Percentiles rank a stretch among this genome's conserved stretches.
phyloP scores from a whole-genome alignment of 2,113 vertebrate species.

The Recurvirostra avosetta region DNA sequence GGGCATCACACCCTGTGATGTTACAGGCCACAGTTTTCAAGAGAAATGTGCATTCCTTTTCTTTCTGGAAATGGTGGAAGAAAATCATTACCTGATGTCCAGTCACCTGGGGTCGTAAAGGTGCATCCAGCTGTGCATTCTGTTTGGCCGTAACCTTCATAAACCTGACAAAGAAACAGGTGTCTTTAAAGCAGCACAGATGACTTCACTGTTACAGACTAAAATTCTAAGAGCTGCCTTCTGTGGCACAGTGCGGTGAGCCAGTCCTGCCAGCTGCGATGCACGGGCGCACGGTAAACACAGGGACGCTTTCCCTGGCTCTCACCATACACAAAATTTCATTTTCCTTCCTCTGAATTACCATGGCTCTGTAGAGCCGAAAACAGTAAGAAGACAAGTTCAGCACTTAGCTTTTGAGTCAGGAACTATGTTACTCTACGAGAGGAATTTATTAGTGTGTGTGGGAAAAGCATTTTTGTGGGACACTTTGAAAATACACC shows the following conservation, averaged over 20 bases:
- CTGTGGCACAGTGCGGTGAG: neutral
- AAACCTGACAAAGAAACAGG: slow-evolving; percentile 79
- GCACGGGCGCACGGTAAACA: fast-evolving
- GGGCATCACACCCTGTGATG: neutral
- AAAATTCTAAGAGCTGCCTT: neutral
- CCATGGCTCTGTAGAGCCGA: neutral
- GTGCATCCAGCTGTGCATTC: slow-evolving; percentile 98
- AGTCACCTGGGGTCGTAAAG: slow-evolving; percentile 96
- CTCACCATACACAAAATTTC: no score
- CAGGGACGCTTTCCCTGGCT: fast-evolving
- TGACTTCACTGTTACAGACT: neutral
- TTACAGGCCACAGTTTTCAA: neutral
- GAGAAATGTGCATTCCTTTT: neutral
- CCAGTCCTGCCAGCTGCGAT: neutral
- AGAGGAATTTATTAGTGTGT: neutral
- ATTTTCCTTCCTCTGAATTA: neutral
- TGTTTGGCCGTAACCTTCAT: slow-evolving; percentile 97
- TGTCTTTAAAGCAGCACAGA: neutral
- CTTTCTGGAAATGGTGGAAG: neutral
- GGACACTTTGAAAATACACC: neutral
- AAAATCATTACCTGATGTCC: slow-evolving; percentile 88
- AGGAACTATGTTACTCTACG: neutral
- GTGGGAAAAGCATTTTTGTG: neutral
- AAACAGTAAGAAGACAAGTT: neutral
- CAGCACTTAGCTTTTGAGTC: neutral